phyloP scores from a whole-genome alignment of 2,113 vertebrate species.

The Tympanuchus pallidicinctus region DNA sequence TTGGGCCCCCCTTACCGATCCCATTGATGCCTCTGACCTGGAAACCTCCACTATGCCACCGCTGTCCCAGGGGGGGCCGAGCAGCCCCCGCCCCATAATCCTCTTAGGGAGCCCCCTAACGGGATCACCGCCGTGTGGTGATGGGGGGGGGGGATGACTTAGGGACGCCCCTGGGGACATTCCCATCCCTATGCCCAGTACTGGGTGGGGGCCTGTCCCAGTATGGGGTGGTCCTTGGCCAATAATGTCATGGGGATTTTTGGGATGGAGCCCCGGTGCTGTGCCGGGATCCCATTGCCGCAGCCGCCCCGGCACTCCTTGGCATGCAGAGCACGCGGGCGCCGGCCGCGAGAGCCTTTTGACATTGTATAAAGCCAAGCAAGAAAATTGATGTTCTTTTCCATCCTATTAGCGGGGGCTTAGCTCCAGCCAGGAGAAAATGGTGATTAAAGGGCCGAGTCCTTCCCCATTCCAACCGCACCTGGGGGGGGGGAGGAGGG shows the following conservation, averaged over 20 bases:
- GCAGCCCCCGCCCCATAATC: neutral
- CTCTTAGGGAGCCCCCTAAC: neutral
- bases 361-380: slow-evolving; percentile 76
- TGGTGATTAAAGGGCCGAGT: slow-evolving; percentile 66
- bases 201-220: neutral
- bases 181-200: neutral
- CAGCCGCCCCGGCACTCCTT: neutral
- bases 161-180: neutral
- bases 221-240: neutral
- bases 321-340: slow-evolving; percentile 57
- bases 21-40: neutral
- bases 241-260: neutral
- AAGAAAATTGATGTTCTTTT: slow-evolving; percentile 77
- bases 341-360: slow-evolving; percentile 69
- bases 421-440: slow-evolving; percentile 70
- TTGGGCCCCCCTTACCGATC: too few species aligned
- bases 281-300: neutral
- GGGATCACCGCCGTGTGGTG: neutral
- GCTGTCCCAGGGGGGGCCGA: neutral
- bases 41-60: neutral
- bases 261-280: neutral
- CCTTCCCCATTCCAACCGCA: neutral
- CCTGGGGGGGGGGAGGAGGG: too few species aligned
- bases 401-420: slow-evolving; percentile 71
- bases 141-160: neutral